Evolutionary conservation across 2,888 invertebrate species (phyloP).

Genomic region (Aromia moschata): DNA sequence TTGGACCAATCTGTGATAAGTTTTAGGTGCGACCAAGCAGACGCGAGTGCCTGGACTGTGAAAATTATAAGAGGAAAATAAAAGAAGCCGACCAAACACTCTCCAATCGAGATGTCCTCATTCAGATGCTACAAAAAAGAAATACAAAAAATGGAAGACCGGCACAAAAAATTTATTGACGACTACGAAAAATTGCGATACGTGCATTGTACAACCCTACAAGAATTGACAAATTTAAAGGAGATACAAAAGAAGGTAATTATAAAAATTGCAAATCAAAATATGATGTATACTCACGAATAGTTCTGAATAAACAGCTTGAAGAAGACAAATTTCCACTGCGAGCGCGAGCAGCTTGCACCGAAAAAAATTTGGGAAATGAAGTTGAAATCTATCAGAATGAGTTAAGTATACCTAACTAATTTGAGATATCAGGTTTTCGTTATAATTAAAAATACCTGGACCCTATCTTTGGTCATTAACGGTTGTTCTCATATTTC

Average conservation of each 20-base stretch:
- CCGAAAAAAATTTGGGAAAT: constrained; percentile 10
- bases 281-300: not conserved
- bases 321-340: constrained; percentile 17
- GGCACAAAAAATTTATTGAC: constrained; percentile 32
- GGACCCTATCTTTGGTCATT: too few relatives aligned
- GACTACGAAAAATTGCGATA: constrained; percentile 35
- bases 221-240: constrained; percentile 33
- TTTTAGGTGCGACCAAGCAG: not conserved
- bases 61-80: constrained; percentile 30
- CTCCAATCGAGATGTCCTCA: constrained; percentile 32
- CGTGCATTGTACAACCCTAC: constrained; percentile 29
- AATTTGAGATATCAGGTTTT: too few relatives aligned
- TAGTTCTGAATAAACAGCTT: not conserved
- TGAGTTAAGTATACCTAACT: constrained; percentile 36
- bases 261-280: too few relatives aligned
- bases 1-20: too few relatives aligned
- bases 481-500: not conserved
- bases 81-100: constrained; percentile 31
- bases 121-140: constrained; percentile 37
- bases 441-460: too few relatives aligned
- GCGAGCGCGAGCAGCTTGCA: constrained; percentile 5
- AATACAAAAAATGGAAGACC: constrained; percentile 33
- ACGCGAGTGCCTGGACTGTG: constrained; percentile 30
- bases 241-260: constrained; percentile 34
- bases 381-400: constrained; percentile 13